These are phyloP conservation scores for Tokudaia muenninki DNA, from an alignment of 2,797 vertebrate species.

Conservation along the genomic window DNA sequence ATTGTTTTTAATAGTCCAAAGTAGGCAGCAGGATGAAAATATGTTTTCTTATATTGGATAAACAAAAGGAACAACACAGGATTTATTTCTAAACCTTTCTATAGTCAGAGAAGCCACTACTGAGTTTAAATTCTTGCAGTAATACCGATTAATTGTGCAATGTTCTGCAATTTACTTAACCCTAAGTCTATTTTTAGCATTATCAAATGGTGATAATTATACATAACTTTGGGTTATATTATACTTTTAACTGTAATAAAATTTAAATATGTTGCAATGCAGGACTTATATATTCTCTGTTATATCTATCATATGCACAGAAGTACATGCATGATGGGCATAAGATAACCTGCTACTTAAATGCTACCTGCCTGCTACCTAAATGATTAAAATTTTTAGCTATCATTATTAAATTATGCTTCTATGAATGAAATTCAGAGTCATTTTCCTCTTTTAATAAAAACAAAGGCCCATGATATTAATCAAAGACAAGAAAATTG, in stretches of 20 bases:
- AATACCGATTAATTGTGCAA: neutral
- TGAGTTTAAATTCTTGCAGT: neutral
- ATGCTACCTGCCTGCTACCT: neutral
- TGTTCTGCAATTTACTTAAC: neutral
- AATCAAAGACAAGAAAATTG: neutral
- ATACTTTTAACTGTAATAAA: neutral
- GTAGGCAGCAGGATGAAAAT: constrained; percentile 42
- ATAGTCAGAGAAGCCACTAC: constrained; percentile 16
- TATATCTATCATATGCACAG: neutral
- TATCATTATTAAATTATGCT: constrained; percentile 43
- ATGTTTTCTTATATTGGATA: constrained; percentile 44
- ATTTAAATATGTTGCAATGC: neutral
- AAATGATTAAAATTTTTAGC: neutral
- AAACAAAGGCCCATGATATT: neutral
- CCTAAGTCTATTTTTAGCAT: constrained; percentile 46
- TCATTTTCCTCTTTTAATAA: constrained; percentile 43
- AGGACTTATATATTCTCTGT: neutral
- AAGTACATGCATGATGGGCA: neutral
- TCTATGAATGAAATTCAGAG: neutral
- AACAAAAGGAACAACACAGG: constrained; percentile 13
- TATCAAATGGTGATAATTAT: neutral
- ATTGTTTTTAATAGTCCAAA: constrained; percentile 36
- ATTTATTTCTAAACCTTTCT: constrained; percentile 44
- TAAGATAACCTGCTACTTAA: neutral
- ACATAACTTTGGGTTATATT: neutral